Evolutionary conservation across 1,140 invertebrate species (phyloP).

Genomic region (Aphelinus certus): DNA sequence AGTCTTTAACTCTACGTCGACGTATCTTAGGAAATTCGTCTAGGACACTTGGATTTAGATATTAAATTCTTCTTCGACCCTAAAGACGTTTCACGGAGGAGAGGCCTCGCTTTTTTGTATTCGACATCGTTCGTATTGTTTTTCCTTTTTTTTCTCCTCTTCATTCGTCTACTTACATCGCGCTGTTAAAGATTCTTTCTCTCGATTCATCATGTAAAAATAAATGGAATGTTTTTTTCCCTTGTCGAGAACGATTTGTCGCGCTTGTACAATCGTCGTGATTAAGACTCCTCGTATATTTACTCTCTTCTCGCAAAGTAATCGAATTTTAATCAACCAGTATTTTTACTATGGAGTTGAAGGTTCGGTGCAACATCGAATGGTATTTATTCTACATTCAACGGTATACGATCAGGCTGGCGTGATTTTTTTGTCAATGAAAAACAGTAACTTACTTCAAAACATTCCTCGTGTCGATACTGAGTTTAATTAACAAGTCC

Average conservation of each 20-base stretch:
- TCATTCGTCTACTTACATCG: background rate
- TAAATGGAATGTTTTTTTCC: background rate
- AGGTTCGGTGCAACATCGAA: too few species aligned
- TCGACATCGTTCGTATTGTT: too few species aligned
- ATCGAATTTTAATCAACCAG: too few species aligned
- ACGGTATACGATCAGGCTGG: too few species aligned
- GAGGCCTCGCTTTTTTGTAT: background rate
- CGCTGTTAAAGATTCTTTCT: background rate
- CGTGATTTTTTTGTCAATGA: too few species aligned
- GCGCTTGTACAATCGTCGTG: background rate
- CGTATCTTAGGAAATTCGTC: constrained; percentile 25
- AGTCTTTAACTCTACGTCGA: constrained; percentile 20
- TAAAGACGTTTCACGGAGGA: constrained; percentile 14
- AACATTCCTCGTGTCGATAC: too few species aligned
- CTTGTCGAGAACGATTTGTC: constrained; percentile 11
- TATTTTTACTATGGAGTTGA: too few species aligned
- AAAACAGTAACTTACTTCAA: too few species aligned
- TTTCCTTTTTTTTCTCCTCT: background rate
- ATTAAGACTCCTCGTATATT: background rate
- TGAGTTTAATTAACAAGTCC: background rate
- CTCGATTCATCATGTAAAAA: background rate
- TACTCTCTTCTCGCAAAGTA: too few species aligned
- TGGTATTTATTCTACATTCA: too few species aligned
- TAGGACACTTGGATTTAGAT: constrained; percentile 34
- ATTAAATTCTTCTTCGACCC: background rate